Evolutionary conservation across 2,113 vertebrate genomes (phyloP).

Genomic region (Micronisus gabar): DNA sequence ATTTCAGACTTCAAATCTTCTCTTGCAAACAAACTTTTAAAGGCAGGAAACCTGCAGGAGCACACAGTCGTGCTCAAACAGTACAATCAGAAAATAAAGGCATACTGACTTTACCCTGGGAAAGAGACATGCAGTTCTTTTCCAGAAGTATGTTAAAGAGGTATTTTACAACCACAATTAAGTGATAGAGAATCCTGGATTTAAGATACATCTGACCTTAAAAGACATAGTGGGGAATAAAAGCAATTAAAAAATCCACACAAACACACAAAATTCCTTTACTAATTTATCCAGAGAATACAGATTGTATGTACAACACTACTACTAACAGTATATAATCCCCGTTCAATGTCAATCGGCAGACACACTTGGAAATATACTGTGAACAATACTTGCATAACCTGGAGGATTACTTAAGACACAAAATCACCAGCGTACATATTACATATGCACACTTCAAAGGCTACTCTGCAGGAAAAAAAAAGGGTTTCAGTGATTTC

Average conservation of each 20-base stretch:
- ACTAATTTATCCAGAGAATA: neutral
- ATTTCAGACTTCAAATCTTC: neutral
- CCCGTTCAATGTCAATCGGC: neutral
- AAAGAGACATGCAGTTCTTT: neutral
- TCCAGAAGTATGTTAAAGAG: neutral
- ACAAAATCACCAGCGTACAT: neutral
- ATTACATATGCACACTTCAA: neutral
- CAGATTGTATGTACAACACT: neutral
- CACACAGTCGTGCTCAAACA: neutral
- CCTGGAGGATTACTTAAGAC: neutral
- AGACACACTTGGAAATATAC: neutral
- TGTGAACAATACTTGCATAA: neutral
- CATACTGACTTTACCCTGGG: neutral
- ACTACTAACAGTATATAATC: neutral
- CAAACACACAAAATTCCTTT: neutral
- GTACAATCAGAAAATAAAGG: neutral
- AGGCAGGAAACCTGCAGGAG: neutral
- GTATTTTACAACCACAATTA: neutral
- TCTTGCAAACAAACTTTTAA: neutral
- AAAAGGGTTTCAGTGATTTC: neutral
- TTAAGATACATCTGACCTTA: neutral
- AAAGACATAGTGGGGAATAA: neutral
- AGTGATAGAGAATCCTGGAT: neutral
- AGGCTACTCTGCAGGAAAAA: neutral
- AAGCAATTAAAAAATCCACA: neutral